These are phyloP conservation scores for Diloba caeruleocephala DNA, from an alignment of 2,888 invertebrate genomes.

Conservation along the genomic window DNA sequence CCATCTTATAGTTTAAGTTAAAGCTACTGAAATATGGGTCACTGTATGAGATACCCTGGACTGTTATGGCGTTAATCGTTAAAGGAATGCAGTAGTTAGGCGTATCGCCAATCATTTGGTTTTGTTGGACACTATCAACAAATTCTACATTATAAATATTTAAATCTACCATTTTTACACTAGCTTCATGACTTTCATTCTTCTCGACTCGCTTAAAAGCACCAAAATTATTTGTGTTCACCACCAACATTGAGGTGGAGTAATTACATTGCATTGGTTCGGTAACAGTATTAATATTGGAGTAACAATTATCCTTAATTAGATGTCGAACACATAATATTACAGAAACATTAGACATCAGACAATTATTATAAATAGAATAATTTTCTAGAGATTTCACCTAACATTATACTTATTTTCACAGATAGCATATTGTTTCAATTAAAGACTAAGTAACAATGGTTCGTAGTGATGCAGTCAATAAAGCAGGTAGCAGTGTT, in stretches of 20 bases:
- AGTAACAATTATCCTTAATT: constrained; percentile 90
- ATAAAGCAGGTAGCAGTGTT: constrained; percentile 90
- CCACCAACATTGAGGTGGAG: constrained; percentile 90
- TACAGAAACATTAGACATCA: constrained; percentile 89
- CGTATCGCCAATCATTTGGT: constrained; percentile 89
- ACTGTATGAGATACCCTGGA: constrained; percentile 90
- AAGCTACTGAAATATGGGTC: constrained; percentile 90
- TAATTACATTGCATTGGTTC: constrained; percentile 90
- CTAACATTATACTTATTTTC: constrained; percentile 90
- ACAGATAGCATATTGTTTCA: constrained; percentile 92
- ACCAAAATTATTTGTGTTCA: constrained; percentile 89
- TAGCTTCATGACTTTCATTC: constrained; percentile 89
- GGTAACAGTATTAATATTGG: constrained; percentile 89
- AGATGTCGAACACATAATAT: constrained; percentile 91
- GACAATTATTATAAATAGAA: constrained; percentile 90
- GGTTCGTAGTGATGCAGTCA: constrained; percentile 90
- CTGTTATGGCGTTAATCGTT: constrained; percentile 90
- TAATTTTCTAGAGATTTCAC: constrained; percentile 89
- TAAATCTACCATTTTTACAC: constrained; percentile 89
- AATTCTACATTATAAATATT: constrained; percentile 89
- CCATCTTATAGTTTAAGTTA: constrained; percentile 89
- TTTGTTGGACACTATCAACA: constrained; percentile 89
- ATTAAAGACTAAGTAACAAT: constrained; percentile 90
- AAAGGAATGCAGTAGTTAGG: constrained; percentile 89
- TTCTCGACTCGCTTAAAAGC: constrained; percentile 88